Conservation (phyloP, 2,113 vertebrate genomes). For the Trogon surrucura region DNA sequence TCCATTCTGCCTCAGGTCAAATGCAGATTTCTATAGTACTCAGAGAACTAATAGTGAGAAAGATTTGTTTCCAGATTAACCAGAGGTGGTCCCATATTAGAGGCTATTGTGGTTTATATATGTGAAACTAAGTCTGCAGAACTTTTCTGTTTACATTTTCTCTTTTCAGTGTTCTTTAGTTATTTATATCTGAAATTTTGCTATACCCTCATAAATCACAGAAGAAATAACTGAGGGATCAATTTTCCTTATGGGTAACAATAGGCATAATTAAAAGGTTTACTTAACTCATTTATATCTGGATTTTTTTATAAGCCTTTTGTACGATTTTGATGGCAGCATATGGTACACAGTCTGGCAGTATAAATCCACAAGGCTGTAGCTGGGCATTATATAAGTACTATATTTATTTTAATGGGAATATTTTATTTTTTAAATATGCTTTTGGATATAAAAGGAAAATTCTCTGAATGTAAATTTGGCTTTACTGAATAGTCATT, state of each 20-base stretch:
- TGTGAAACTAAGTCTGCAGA: neutral
- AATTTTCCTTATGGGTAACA: neutral
- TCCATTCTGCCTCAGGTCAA: slow-evolving; percentile 32
- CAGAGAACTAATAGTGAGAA: neutral
- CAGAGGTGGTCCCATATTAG: neutral
- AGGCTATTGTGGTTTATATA: neutral
- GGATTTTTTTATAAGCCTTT: neutral
- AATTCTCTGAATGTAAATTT: slow-evolving; percentile 24
- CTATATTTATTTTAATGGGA: neutral
- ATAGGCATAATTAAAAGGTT: neutral
- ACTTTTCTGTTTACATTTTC: neutral
- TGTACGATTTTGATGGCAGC: neutral
- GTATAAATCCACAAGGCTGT: neutral
- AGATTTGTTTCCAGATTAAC: slow-evolving; percentile 8
- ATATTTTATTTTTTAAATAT: neutral
- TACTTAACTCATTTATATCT: neutral
- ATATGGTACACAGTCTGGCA: neutral
- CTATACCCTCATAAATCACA: neutral
- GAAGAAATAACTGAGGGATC: neutral
- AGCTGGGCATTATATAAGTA: neutral
- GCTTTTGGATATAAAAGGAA: slow-evolving; percentile 20
- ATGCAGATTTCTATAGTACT: slow-evolving; percentile 19
- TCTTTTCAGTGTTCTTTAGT: neutral
- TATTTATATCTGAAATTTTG: neutral
- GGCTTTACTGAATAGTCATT: slow-evolving; percentile 13